Percentiles rank a stretch among this genome's conserved stretches.
phyloP scores from a whole-genome alignment of 2,113 vertebrate genomes.

The Nestor notabilis region DNA sequence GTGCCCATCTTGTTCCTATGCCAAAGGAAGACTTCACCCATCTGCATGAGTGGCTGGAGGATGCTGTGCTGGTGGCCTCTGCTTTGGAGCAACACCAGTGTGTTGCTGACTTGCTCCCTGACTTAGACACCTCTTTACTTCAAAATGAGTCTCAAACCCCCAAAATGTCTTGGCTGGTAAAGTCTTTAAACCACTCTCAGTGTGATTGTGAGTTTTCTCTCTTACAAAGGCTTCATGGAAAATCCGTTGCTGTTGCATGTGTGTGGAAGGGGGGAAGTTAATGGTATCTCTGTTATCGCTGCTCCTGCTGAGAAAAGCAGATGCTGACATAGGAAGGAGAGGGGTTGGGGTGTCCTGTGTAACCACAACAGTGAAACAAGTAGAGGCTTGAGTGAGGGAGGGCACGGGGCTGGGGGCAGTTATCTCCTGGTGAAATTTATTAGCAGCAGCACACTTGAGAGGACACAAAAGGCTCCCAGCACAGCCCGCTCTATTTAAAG shows the following conservation, averaged over 20 bases:
- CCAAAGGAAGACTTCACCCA: background rate
- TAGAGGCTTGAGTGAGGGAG: background rate
- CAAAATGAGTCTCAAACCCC: background rate
- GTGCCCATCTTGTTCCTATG: rapidly evolving
- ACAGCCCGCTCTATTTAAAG: background rate
- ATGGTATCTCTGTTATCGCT: background rate
- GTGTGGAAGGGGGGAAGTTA: background rate
- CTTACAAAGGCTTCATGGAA: background rate
- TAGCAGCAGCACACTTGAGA: background rate
- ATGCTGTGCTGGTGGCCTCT: background rate
- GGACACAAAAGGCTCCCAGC: constrained; percentile 36
- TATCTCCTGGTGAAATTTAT: background rate
- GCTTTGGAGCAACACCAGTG: background rate
- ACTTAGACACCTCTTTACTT: background rate
- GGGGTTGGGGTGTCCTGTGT: background rate
- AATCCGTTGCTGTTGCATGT: rapidly evolving
- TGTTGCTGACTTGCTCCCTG: rapidly evolving
- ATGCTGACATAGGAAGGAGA: background rate
- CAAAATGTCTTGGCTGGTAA: background rate
- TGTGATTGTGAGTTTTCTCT: background rate
- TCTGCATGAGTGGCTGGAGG: background rate
- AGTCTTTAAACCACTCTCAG: background rate
- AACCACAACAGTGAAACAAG: background rate
- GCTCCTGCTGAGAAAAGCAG: background rate
- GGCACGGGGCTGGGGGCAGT: background rate